phyloP scores from a whole-genome alignment of 2,888 invertebrate genomes.

The Eubasilissa splendida region DNA sequence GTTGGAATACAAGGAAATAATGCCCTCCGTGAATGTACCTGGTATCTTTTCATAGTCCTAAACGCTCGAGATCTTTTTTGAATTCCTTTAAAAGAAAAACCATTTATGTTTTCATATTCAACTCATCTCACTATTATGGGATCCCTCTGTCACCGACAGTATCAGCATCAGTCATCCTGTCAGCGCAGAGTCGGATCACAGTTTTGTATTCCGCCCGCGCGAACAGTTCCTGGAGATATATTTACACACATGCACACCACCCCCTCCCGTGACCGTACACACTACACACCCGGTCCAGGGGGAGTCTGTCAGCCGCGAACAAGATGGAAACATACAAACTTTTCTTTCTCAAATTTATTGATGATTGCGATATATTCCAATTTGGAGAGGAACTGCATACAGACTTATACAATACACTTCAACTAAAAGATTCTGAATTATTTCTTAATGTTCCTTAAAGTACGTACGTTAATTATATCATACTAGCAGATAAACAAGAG shows the following conservation, averaged over 20 bases:
- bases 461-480: too few relatives aligned
- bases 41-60: too few relatives aligned
- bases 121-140: background rate
- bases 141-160: constrained; percentile 7
- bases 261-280: background rate
- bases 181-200: constrained; percentile 18
- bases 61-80: too few relatives aligned
- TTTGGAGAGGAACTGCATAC: background rate
- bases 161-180: constrained; percentile 25
- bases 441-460: too few relatives aligned
- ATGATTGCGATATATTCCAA: constrained; percentile 17
- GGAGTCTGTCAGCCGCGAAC: background rate
- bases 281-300: background rate
- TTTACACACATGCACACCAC: constrained; percentile 1
- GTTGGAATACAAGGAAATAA: too few relatives aligned
- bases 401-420: too few relatives aligned
- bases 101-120: background rate
- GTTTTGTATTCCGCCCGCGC: constrained; percentile 49
- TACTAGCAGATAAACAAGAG: too few relatives aligned
- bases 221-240: constrained; percentile 48
- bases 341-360: background rate
- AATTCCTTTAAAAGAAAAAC: too few relatives aligned
- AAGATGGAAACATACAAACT: too few relatives aligned
- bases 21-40: too few relatives aligned
- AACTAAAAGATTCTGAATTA: too few relatives aligned